Evolutionary conservation across 37 sponge, comb jelly and placozoan genomes (phyloP).

Genomic region (Beroe forskalii): DNA sequence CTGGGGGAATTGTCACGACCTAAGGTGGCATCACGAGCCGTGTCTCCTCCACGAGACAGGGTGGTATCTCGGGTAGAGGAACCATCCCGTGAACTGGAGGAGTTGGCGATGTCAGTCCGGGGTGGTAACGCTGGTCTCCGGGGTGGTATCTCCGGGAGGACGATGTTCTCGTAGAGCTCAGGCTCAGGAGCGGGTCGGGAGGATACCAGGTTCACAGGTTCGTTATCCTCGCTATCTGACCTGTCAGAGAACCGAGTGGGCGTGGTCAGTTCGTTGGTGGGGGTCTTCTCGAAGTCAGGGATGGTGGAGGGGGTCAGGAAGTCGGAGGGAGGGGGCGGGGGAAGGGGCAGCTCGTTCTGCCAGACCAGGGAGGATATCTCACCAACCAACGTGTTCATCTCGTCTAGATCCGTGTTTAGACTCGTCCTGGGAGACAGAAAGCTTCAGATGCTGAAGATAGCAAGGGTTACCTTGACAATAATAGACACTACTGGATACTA

Average conservation of each 20-base stretch:
- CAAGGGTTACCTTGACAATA: no score
- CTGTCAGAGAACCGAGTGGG: background rate
- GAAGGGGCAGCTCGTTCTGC: conserved; percentile 52
- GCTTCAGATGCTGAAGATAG: no score
- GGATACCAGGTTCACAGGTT: background rate
- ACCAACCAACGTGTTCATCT: conserved; percentile 28
- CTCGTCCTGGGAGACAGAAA: background rate
- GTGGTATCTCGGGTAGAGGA: conserved; percentile 8
- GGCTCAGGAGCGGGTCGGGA: background rate
- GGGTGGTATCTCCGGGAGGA: conserved; percentile 2
- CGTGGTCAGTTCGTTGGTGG: conserved; percentile 9
- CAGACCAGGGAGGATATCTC: conserved; percentile 40
- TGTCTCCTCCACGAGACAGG: background rate
- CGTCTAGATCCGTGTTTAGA: conserved; percentile 41
- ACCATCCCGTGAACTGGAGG: background rate
- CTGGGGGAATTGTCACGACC: no score
- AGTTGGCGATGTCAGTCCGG: background rate
- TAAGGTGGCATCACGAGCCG: background rate
- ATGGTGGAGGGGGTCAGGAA: conserved; percentile 28
- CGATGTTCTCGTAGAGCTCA: conserved; percentile 6
- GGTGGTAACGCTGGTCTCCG: conserved; percentile 7
- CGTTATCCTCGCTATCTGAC: background rate
- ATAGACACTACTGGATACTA: no score
- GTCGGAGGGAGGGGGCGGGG: conserved; percentile 58
- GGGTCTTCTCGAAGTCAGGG: conserved; percentile 54